Percentiles rank a stretch among this genome's conserved stretches.
Evolutionary conservation across 2,113 vertebrate species (phyloP).

Genomic region (Hypanus sabinus): DNA sequence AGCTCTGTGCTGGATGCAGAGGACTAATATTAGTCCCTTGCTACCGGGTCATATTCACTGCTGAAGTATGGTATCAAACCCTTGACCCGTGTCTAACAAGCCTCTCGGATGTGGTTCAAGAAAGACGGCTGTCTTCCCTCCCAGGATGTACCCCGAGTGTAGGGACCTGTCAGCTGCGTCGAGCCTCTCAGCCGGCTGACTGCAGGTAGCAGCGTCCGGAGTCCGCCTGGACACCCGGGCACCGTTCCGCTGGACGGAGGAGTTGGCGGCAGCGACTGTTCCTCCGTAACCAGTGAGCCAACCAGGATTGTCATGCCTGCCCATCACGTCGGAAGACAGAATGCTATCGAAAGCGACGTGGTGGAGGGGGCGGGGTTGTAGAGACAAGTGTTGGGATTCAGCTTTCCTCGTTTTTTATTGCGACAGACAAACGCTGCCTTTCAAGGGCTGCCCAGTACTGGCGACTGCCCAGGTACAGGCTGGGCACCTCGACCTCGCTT

Average conservation of each 20-base stretch:
- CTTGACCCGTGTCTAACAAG: background rate
- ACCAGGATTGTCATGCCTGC: background rate
- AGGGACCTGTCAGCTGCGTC: too few relatives aligned
- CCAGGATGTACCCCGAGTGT: background rate
- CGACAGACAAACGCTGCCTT: background rate
- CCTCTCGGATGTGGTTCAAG: background rate
- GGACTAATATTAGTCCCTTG: too few relatives aligned
- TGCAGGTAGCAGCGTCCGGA: background rate
- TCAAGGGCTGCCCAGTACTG: background rate
- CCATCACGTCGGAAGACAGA: background rate
- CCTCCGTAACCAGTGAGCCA: background rate
- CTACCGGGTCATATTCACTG: too few relatives aligned
- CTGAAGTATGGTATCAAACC: too few relatives aligned
- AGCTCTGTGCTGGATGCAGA: too few relatives aligned
- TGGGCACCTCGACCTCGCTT: background rate
- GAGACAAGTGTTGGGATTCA: background rate
- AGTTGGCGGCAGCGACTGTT: background rate
- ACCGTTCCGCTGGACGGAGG: background rate
- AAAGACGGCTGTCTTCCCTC: background rate
- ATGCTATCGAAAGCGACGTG: background rate
- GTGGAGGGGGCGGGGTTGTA: slow-evolving; percentile 31
- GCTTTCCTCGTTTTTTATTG: background rate
- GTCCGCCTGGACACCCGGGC: slow-evolving; percentile 33
- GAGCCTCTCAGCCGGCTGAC: background rate
- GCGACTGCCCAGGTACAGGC: background rate